phyloP scores from a whole-genome alignment of 2,113 vertebrate genomes.

The Pygoscelis adeliae region DNA sequence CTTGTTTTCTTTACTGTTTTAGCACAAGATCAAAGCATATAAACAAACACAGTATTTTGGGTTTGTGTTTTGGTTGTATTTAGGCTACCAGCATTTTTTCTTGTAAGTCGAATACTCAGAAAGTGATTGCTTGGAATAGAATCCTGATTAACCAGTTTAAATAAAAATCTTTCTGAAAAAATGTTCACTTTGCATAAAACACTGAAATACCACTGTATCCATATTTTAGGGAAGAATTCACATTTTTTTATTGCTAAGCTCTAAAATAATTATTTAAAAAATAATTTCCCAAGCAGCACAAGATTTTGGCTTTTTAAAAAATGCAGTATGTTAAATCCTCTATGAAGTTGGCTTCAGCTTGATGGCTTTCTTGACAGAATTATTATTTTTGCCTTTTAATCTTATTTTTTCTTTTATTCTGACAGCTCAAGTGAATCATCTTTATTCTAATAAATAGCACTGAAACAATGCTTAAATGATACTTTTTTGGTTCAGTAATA shows the following conservation, averaged over 20 bases:
- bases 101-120: not conserved
- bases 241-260: not conserved
- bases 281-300: not conserved
- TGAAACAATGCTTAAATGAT: not conserved
- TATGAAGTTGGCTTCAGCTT: not conserved
- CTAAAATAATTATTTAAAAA: not conserved
- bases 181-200: not conserved
- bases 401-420: not conserved
- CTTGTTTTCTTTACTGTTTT: conserved; percentile 12
- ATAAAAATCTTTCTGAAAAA: not conserved
- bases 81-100: not conserved
- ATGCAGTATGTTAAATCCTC: not conserved
- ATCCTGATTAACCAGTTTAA: not conserved
- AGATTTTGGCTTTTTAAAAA: not conserved
- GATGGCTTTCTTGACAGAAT: not conserved
- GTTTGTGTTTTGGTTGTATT: not conserved
- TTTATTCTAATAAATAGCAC: not conserved
- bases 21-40: conserved; percentile 42
- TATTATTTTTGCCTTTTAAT: not conserved
- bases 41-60: conserved; percentile 9
- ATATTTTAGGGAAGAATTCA: not conserved
- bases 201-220: not conserved
- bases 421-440: not conserved
- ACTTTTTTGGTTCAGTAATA: not conserved
- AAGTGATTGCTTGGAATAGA: not conserved